phyloP scores from a whole-genome alignment of 2,113 vertebrate genomes.

The Datnioides undecimradiatus region DNA sequence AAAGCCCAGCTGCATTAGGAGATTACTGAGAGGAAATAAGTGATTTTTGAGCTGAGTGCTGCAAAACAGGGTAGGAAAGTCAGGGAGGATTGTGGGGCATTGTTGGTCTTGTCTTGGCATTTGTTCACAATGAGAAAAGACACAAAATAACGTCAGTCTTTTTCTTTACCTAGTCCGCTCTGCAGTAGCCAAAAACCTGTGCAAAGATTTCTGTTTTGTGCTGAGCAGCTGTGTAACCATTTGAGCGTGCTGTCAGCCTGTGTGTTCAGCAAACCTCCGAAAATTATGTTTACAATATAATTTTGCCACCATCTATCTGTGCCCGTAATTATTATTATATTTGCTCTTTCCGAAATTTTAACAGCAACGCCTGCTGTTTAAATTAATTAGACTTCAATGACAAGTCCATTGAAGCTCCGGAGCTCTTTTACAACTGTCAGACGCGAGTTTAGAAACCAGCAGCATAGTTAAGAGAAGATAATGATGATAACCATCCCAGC shows the following conservation, averaged over 20 bases:
- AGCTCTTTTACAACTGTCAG: conserved; percentile 40
- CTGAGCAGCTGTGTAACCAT: conserved; percentile 33
- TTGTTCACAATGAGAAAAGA: background rate
- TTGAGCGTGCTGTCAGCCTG: conserved; percentile 13
- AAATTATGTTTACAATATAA: conserved; percentile 24
- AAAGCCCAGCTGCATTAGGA: background rate
- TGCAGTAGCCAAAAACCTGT: conserved; percentile 12
- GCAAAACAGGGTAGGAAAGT: background rate
- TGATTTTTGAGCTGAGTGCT: background rate
- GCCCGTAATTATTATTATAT: conserved; percentile 12
- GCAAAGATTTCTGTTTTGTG: background rate
- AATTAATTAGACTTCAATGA: conserved; percentile 42
- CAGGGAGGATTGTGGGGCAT: background rate
- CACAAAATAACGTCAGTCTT: background rate
- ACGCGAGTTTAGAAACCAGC: conserved; percentile 40
- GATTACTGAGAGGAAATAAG: background rate
- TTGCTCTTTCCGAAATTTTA: conserved; percentile 11
- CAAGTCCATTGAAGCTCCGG: conserved; percentile 26
- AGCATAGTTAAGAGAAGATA: conserved; percentile 58
- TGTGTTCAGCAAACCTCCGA: conserved; percentile 27
- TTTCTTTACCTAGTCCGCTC: background rate
- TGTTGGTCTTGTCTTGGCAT: background rate
- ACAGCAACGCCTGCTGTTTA: conserved; percentile 24
- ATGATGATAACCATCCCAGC: conserved; percentile 53
- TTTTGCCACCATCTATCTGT: conserved; percentile 28